Evolutionary conservation across 2,113 vertebrate species (phyloP).

Genomic region (Camelus bactrianus): DNA sequence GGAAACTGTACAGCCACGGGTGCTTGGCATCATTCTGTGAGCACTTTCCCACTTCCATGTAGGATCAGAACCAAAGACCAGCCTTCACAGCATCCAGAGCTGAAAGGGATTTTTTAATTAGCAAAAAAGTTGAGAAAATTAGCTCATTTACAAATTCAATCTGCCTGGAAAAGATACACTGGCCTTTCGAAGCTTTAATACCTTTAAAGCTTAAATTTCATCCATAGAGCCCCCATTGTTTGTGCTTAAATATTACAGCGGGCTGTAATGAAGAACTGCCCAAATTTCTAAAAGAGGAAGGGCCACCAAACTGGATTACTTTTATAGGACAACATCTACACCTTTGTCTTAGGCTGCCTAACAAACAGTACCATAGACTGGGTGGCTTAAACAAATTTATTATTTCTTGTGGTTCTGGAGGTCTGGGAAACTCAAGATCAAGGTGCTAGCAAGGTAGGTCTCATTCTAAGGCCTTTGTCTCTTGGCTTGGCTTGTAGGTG

Average conservation of each 20-base stretch:
- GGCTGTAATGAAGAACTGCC: background rate
- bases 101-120: background rate
- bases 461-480: background rate
- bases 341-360: background rate
- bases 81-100: background rate
- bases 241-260: conserved; percentile 30
- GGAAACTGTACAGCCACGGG: conserved; percentile 93
- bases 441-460: background rate
- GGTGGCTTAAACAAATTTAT: background rate
- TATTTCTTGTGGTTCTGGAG: background rate
- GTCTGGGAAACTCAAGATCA: background rate
- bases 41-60: background rate
- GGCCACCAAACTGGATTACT: background rate
- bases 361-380: background rate
- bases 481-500: background rate
- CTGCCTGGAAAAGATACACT: background rate
- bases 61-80: background rate
- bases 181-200: background rate
- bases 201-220: conserved; percentile 9
- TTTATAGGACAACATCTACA: background rate
- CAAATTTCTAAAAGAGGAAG: background rate
- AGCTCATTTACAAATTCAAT: conserved; percentile 3
- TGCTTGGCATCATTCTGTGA: conserved; percentile 78
- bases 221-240: background rate
- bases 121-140: background rate